Evolutionary conservation across 2,113 vertebrate species (phyloP), one percentile per base, ranked within the genome.

Genomic region (Ictalurus furcatus): DNA sequence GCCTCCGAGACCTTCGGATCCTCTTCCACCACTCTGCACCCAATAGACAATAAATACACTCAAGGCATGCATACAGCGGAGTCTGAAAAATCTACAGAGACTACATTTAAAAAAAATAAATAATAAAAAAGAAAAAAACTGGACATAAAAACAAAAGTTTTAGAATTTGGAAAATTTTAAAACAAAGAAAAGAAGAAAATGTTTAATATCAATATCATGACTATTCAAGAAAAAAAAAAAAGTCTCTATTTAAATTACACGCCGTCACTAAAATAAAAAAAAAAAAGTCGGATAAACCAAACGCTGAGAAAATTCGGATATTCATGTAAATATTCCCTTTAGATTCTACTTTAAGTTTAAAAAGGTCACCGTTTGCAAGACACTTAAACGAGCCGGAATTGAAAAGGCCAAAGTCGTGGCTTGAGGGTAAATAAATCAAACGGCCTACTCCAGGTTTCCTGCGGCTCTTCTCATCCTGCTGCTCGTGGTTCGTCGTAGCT

Each of bases 1-100:
- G 97, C 97, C 86, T 96, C 94, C 28, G 93, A 90, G 71, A 96
- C 92, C 0, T 93, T 92, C 58, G 94, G 92, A 21, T 95, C 92
- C 0, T 96, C 96, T 61, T 93, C 92, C 52, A 34, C 6, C 3
- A 23, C 8, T 44, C 93, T 94, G 28, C 37, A 69, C 4, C 23
- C 21, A 56, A 86, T 8, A 71, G 48, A 14, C 59, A 74, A 11
- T 40, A 12, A 30, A 85, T 17, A 89, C 30, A 40, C 21, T 37
- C 6, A 86, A 4, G 4, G 4, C 48, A 74, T 6, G 6, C 4
- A 65, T 8, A 86, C 0, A 78, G 12, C 54, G 4, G 23, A 30
- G 63, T 9, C 16, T 1, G 54, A 52, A 56, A 76, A 28, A 17
- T 25, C 61, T 71, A 34, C 34, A 34, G 6, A 23, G 13, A 21